Conservation (phyloP, 2,113 vertebrate species). For the Anarrhichthys ocellatus region DNA sequence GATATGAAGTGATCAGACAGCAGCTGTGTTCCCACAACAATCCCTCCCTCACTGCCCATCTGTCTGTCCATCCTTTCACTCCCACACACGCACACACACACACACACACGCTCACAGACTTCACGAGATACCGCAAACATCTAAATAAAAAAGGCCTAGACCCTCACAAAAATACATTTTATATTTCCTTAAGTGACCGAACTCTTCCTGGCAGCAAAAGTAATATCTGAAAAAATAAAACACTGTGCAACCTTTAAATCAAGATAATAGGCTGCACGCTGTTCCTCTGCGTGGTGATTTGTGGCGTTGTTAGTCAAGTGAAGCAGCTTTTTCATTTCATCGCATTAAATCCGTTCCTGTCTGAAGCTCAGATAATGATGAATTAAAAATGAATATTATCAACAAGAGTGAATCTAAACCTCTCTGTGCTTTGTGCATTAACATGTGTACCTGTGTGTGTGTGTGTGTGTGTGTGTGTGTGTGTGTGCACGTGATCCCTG, state of each 20-base stretch:
- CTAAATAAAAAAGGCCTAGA: conserved; percentile 5
- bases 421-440: background rate
- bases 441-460: background rate
- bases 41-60: conserved; percentile 69
- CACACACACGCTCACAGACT: background rate
- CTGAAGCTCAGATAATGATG: conserved; percentile 16
- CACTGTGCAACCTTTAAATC: conserved; percentile 26
- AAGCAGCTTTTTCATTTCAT: conserved; percentile 47
- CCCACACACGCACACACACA: conserved; percentile 2
- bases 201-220: conserved; percentile 4
- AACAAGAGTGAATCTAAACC: background rate
- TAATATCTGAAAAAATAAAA: conserved; percentile 1
- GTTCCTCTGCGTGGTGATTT: conserved; percentile 43
- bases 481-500: background rate
- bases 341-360: conserved; percentile 29
- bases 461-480: background rate
- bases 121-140: background rate
- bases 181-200: background rate
- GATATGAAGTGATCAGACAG: conserved; percentile 53
- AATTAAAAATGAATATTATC: background rate
- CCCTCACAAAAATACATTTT: background rate
- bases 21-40: conserved; percentile 80
- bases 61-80: conserved; percentile 34
- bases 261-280: conserved; percentile 33
- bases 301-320: conserved; percentile 28